Conservation (phyloP, 1,140 invertebrate species). For the Cotesia chilonis region DNA sequence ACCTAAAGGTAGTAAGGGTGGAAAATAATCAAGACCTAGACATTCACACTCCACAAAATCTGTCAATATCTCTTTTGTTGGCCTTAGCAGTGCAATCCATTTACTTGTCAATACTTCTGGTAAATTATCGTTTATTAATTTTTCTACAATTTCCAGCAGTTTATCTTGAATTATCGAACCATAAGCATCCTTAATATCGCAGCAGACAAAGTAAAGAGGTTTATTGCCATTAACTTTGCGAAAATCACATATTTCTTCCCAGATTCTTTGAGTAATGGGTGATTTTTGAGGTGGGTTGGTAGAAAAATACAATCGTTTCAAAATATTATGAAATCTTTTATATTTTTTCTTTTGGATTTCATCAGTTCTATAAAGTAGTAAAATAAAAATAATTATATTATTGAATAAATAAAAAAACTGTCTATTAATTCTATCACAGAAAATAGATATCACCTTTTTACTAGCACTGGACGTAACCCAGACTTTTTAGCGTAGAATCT, state of each 20-base stretch:
- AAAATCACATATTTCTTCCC: background rate
- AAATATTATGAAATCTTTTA: background rate
- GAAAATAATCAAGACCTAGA: background rate
- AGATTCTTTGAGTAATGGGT: background rate
- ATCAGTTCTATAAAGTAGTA: background rate
- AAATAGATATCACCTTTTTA: background rate
- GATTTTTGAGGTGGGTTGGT: background rate
- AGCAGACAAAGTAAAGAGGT: slow-evolving; percentile 22
- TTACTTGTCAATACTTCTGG: background rate
- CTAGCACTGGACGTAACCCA: slow-evolving; percentile 5
- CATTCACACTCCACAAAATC: background rate
- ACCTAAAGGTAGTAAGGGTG: background rate
- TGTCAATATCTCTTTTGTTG: background rate
- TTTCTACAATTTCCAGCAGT: background rate
- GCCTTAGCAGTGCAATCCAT: too few species aligned
- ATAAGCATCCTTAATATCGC: slow-evolving; percentile 27
- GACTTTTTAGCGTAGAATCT: background rate
- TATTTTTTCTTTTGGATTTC: background rate
- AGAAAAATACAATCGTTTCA: slow-evolving; percentile 2
- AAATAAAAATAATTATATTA: background rate
- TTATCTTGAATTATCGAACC: slow-evolving; percentile 15
- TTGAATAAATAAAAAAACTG: background rate
- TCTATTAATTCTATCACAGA: background rate
- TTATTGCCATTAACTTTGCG: background rate
- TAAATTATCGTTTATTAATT: background rate